Evolutionary conservation across 2,113 vertebrate genomes (phyloP).

Genomic region (Pteruthius melanotis): DNA sequence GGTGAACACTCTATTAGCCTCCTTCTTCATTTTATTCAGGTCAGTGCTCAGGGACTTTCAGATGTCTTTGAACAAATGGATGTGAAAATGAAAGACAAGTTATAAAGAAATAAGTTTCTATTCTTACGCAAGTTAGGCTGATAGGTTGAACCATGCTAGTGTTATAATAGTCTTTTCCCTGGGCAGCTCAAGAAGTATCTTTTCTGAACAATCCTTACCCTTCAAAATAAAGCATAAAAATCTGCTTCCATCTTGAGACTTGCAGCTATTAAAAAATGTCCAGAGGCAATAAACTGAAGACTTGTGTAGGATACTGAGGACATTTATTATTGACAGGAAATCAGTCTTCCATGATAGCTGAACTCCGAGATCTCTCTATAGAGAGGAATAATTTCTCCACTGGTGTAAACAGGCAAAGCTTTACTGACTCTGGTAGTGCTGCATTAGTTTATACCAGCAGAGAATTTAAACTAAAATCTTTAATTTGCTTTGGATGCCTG

Average conservation of each 20-base stretch:
- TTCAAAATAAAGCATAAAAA: constrained; percentile 62
- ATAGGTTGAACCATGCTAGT: constrained; percentile 8
- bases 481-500: not conserved
- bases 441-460: not conserved
- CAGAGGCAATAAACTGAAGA: constrained; percentile 52
- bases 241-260: constrained; percentile 45
- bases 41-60: constrained; percentile 26
- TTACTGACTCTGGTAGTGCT: not conserved
- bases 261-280: constrained; percentile 56
- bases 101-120: constrained; percentile 62
- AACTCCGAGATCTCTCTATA: not conserved
- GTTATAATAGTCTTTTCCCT: constrained; percentile 56
- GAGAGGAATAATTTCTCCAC: constrained; percentile 23
- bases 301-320: constrained; percentile 45
- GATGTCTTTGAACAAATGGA: constrained; percentile 61
- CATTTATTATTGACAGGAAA: constrained; percentile 60
- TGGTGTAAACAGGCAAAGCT: not conserved
- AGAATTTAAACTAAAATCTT: not conserved
- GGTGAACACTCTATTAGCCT: constrained; percentile 56
- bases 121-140: constrained; percentile 51
- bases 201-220: constrained; percentile 40
- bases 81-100: constrained; percentile 67
- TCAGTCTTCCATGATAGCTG: constrained; percentile 46
- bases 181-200: constrained; percentile 8
- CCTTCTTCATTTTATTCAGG: constrained; percentile 38